These are phyloP conservation scores for Trichonephila clavipes DNA, from an alignment of 1,140 invertebrate species.

Conservation along the genomic window DNA sequence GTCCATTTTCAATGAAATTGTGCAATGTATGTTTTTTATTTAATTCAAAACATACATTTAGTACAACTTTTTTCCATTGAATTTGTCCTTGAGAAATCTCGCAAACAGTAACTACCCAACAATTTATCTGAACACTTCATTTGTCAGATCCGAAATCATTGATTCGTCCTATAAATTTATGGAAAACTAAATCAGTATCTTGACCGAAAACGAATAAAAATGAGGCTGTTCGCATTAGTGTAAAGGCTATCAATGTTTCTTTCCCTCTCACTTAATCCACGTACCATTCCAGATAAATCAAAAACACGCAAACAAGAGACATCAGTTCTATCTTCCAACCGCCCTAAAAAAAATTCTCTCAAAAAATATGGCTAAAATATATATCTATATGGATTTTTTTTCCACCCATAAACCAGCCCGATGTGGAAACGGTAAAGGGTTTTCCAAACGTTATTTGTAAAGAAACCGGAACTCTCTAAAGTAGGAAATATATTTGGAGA, in stretches of 20 bases:
- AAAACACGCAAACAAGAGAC: background rate
- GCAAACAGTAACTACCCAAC: background rate
- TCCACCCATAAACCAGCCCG: conserved; percentile 30
- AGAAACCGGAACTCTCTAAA: conserved; percentile 50
- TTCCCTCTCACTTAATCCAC: background rate
- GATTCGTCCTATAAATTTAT: background rate
- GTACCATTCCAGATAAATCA: conserved; percentile 8
- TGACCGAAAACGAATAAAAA: background rate
- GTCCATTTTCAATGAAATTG: too few species aligned
- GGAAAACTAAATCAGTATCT: background rate
- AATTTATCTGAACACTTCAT: background rate
- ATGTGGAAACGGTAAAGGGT: conserved; percentile 46
- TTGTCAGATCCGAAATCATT: background rate
- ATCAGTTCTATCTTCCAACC: background rate
- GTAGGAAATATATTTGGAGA: conserved; percentile 65
- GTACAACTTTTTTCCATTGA: too few species aligned
- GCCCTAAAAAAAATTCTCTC: background rate
- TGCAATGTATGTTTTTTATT: too few species aligned
- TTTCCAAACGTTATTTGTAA: conserved; percentile 58
- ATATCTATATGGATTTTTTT: conserved; percentile 56
- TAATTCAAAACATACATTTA: too few species aligned
- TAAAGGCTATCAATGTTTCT: background rate
- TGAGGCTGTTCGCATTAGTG: background rate
- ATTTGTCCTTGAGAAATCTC: too few species aligned
- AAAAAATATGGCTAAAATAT: conserved; percentile 12